phyloP scores from a whole-genome alignment of 64 coral and sea anemone species.

The Trachythela sp. region DNA sequence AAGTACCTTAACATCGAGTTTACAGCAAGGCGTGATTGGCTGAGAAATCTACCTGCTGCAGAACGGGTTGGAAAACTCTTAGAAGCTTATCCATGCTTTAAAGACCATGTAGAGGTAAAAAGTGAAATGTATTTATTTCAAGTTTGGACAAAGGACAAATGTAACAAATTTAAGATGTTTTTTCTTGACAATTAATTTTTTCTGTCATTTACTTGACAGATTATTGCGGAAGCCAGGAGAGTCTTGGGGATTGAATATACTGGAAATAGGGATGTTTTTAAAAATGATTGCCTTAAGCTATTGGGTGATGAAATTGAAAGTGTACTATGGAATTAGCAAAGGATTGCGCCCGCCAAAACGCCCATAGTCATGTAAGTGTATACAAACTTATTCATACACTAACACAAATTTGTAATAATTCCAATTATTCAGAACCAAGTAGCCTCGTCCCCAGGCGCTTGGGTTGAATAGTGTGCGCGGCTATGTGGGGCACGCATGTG shows the following conservation, averaged over 20 bases:
- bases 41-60: neutral
- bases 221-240: neutral
- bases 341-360: neutral
- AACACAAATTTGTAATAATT: neutral
- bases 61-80: neutral
- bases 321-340: constrained; percentile 20
- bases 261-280: neutral
- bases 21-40: neutral
- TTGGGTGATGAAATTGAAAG: neutral
- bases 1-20: neutral
- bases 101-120: neutral
- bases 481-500: too few species aligned
- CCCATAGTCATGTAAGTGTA: neutral
- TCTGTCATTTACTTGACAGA: neutral
- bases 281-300: neutral
- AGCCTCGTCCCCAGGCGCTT: neutral
- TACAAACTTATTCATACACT: neutral
- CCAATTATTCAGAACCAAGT: neutral
- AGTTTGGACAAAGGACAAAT: neutral
- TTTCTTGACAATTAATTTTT: too few species aligned
- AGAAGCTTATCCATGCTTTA: constrained; percentile 2
- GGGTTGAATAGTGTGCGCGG: neutral
- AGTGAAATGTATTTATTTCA: neutral
- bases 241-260: neutral
- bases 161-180: neutral